Evolutionary conservation across 2,797 vertebrate species (phyloP).

Genomic region (Gymnothorax javanicus): DNA sequence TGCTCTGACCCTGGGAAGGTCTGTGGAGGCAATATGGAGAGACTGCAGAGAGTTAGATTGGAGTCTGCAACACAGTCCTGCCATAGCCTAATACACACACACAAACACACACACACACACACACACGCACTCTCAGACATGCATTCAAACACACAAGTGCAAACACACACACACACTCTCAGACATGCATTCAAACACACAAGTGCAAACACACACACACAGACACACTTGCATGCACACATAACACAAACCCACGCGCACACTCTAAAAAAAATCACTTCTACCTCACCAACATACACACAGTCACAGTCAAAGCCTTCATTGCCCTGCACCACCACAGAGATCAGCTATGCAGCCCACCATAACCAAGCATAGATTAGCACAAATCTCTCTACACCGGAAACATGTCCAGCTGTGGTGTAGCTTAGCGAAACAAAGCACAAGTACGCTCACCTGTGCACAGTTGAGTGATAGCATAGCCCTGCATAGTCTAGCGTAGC

Average conservation of each 20-base stretch:
- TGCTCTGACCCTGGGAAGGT: slow-evolving; percentile 78
- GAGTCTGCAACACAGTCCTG: neutral
- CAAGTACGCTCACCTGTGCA: too few relatives aligned
- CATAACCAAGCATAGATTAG: too few relatives aligned
- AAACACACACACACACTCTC: neutral
- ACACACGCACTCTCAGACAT: neutral
- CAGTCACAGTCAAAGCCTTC: neutral
- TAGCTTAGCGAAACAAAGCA: too few relatives aligned
- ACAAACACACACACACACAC: neutral
- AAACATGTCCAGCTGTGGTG: too few relatives aligned
- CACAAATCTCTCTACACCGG: too few relatives aligned
- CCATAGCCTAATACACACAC: neutral
- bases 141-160: neutral
- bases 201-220: neutral
- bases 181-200: neutral
- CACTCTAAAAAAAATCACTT: neutral
- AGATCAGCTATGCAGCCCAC: neutral
- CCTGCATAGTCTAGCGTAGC: too few relatives aligned
- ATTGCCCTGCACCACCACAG: neutral
- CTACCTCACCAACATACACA: neutral
- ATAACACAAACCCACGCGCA: neutral
- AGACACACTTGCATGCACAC: neutral
- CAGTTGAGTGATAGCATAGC: neutral
- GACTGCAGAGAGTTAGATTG: neutral
- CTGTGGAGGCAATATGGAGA: slow-evolving; percentile 60